A percentile compares a stretch with the other conserved stretches of the same genome.
These are phyloP conservation scores for Strongylocentrotus purpuratus DNA, from an alignment of 35 echinoderm and acorn worm genomes.

Conservation along the genomic window DNA sequence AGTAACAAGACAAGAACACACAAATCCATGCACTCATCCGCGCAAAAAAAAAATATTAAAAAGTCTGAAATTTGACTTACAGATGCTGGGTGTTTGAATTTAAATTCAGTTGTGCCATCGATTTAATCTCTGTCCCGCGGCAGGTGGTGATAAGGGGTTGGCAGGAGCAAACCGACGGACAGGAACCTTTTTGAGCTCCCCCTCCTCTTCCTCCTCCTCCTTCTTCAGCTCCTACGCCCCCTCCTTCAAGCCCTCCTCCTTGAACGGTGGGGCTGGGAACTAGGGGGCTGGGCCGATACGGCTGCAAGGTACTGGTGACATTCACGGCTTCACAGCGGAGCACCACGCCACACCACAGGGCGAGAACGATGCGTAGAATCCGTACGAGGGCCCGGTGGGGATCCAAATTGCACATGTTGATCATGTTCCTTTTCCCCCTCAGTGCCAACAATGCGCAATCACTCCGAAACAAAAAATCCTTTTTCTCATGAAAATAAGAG, in stretches of 20 bases:
- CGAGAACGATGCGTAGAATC: not conserved
- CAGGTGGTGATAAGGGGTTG: not conserved
- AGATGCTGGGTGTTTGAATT: not conserved
- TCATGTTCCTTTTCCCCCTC: not conserved
- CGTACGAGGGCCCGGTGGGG: not conserved
- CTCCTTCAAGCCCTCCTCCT: not conserved
- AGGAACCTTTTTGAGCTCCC: not conserved
- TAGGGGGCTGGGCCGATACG: not conserved
- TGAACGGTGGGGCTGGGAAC: not conserved
- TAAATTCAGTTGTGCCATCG: not conserved
- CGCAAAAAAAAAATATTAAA: not conserved
- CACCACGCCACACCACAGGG: not conserved
- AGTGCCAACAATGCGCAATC: not conserved
- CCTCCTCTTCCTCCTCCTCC: not conserved
- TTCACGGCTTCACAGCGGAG: not conserved
- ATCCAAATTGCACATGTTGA: not conserved
- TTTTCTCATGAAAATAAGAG: not conserved
- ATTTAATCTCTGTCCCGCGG: constrained; percentile 6
- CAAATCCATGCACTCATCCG: not conserved
- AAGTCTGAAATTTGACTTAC: constrained; percentile 15
- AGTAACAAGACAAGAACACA: not conserved
- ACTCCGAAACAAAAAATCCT: not conserved
- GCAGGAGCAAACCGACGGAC: not conserved
- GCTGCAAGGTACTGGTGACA: constrained; percentile 25
- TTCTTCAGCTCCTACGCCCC: not conserved